A percentile compares a stretch with the other conserved stretches of the same genome.
phyloP scores from a whole-genome alignment of 2,888 invertebrate species.

The Congeria kusceri region DNA sequence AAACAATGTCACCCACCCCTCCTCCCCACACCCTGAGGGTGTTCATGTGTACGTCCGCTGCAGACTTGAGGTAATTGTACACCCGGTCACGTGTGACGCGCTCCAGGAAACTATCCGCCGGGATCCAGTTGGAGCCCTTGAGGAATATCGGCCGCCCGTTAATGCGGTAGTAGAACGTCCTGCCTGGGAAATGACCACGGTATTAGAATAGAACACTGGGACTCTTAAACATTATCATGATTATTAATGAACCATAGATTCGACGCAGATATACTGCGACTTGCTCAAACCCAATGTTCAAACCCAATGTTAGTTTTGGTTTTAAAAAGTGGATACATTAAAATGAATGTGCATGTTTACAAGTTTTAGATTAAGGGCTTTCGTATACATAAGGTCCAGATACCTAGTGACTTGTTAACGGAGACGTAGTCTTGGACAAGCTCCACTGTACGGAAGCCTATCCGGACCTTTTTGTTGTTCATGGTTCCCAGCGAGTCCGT shows the following conservation, averaged over 20 bases:
- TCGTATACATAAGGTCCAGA: no score
- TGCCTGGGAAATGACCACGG: slow-evolving; percentile 85
- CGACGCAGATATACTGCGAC: no score
- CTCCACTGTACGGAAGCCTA: slow-evolving; percentile 95
- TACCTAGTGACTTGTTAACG: slow-evolving; percentile 66
- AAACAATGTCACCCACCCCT: slow-evolving; percentile 85
- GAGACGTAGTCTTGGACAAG: slow-evolving; percentile 90
- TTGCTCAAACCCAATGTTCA: no score
- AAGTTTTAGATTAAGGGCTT: no score
- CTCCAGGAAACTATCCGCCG: slow-evolving; percentile 94
- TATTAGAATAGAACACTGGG: no score
- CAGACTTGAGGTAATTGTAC: slow-evolving; percentile 89
- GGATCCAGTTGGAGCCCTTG: slow-evolving; percentile 98
- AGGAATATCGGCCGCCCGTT: slow-evolving; percentile 95
- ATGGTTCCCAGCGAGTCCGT: slow-evolving; percentile 58
- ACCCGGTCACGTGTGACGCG: slow-evolving; percentile 88
- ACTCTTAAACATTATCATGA: no score
- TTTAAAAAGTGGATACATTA: no score
- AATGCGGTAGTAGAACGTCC: slow-evolving; percentile 93
- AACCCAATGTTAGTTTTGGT: no score
- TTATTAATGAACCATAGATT: no score
- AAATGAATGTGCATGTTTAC: no score
- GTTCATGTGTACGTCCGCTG: slow-evolving; percentile 93
- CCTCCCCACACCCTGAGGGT: slow-evolving; percentile 99
- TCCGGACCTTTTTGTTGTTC: slow-evolving; percentile 87